A percentile compares a stretch with the other conserved stretches of the same genome.
Conservation (phyloP, 2,888 invertebrate species). For the Pilophorus perplexus region DNA sequence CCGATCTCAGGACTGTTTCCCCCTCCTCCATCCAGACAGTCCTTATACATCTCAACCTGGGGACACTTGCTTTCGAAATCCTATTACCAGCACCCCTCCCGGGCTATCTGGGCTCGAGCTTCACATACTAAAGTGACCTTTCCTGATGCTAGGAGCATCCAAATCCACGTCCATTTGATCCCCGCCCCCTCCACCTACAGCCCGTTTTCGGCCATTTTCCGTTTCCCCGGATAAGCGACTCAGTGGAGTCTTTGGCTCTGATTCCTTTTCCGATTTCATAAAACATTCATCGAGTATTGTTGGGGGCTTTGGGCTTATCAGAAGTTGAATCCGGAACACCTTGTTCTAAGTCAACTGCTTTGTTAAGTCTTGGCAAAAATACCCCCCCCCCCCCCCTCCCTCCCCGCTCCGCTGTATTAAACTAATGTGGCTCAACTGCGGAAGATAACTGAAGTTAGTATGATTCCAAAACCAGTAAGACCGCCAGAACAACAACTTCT, state of each 20-base stretch:
- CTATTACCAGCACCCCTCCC: slow-evolving; percentile 20
- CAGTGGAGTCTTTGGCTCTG: background rate
- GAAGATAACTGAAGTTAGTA: too few relatives aligned
- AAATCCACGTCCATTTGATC: slow-evolving; percentile 1
- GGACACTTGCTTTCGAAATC: slow-evolving; percentile 36
- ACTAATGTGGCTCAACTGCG: too few relatives aligned
- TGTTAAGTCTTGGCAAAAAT: too few relatives aligned
- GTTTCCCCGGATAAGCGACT: too few relatives aligned
- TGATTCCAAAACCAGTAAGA: too few relatives aligned
- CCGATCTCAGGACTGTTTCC: background rate
- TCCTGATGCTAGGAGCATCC: slow-evolving; percentile 28
- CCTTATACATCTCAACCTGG: background rate
- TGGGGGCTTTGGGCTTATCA: background rate
- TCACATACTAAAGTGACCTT: slow-evolving; percentile 33
- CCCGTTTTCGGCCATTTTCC: too few relatives aligned
- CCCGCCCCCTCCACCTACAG: background rate
- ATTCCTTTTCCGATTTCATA: slow-evolving; percentile 19
- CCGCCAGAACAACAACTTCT: too few relatives aligned
- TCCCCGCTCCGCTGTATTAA: background rate
- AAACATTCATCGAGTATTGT: slow-evolving; percentile 19
- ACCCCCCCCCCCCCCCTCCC: background rate
- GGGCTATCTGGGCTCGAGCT: slow-evolving; percentile 22
- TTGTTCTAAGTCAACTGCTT: too few relatives aligned
- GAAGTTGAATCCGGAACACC: too few relatives aligned
- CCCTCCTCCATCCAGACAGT: background rate